Evolutionary conservation across 2,797 vertebrate species (phyloP), one percentile per base, ranked within the genome.

Genomic region (Myoxocephalus aenaeus): DNA sequence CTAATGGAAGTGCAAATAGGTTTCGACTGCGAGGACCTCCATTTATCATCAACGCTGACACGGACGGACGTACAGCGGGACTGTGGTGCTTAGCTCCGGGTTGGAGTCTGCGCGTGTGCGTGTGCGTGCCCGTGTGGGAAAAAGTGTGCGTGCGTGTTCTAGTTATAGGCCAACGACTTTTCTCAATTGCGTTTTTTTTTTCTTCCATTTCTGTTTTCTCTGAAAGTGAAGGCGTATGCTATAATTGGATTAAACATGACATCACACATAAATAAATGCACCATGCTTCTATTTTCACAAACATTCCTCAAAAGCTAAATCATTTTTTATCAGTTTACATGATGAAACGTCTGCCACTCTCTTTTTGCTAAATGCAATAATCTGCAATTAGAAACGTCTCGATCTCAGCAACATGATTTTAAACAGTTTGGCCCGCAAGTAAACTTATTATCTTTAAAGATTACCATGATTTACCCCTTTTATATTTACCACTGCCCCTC

Each of bases 1-100:
- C 83, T 97, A 97, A 96, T 96, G 94, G 96, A 96, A 96, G 96
- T 95, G 95, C 96, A 97, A 96, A 96, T 96, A 96, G 96, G 96
- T 96, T 96, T 96, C 95, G 94, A 96, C 96, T 96, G 95, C 91
- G 90, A 93, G 95, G 94, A 87, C 94, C 90, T 94, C 94, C 94
- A 96, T 97, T 96, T 92, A 96, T 96, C 96, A 97, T 94, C 91
- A 82, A 53, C 80, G 85, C 85, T 95, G 95, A 96, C 96, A 95
- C 92, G 85, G 85, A 93, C 92, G 86, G 88, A 91, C 90, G 87
- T 91, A 90, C 89, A 90, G 90, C 79, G 82, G 78, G 75, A 50
- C 73, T n/a, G 76, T 32, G 42, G 17, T 79, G 82, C 53, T 53
- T 66, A 62, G 80, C 73, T 70, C 29, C 18, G 65, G 27, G 69